A percentile compares a stretch with the other conserved stretches of the same genome.
phyloP scores from a whole-genome alignment of 2,797 vertebrate genomes.

The Nyctalus aviator region DNA sequence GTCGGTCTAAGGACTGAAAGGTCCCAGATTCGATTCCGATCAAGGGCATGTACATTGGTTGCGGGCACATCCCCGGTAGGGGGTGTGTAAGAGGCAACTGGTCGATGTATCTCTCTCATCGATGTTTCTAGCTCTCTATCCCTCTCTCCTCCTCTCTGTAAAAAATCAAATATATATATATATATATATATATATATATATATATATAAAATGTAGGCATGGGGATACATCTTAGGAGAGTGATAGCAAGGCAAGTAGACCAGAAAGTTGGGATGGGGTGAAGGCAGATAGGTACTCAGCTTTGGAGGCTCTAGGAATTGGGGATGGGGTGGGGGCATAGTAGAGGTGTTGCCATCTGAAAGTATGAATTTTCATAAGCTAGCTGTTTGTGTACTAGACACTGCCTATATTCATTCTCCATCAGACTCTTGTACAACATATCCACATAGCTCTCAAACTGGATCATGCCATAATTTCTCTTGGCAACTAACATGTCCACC shows the following conservation, averaged over 20 bases:
- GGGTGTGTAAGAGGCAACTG: no score
- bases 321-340: background rate
- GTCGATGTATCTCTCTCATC: no score
- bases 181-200: no score
- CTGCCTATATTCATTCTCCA: background rate
- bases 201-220: background rate
- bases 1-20: no score
- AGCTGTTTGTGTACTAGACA: background rate
- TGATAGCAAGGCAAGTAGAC: background rate
- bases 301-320: background rate
- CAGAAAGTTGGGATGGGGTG: background rate
- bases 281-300: background rate
- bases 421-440: background rate
- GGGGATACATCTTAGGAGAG: background rate
- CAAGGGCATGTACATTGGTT: no score
- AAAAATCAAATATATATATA: no score
- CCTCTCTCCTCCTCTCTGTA: no score
- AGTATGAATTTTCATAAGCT: background rate
- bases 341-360: background rate
- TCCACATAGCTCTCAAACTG: background rate
- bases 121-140: no score
- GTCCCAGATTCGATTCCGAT: no score
- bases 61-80: no score
- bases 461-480: background rate
- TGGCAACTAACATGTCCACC: background rate